These are phyloP conservation scores for Conger conger DNA, from an alignment of 2,113 vertebrate species.

Conservation along the genomic window DNA sequence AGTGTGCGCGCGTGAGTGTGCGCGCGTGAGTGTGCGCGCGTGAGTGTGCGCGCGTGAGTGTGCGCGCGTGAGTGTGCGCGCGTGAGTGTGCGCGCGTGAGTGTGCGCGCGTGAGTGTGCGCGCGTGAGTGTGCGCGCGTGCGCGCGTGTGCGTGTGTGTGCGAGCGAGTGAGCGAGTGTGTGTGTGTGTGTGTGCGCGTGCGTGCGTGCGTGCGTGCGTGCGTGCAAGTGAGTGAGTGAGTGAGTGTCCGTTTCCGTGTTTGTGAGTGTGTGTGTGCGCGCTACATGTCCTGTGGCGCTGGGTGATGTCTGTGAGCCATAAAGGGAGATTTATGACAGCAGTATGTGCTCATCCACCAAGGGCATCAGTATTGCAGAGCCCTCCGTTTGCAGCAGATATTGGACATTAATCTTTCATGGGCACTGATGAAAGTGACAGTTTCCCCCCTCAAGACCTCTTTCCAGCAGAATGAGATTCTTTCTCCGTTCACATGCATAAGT, in stretches of 20 bases:
- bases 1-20: no score
- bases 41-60: no score
- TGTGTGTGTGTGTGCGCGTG: no score
- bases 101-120: no score
- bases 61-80: no score
- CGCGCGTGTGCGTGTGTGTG: no score
- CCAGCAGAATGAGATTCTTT: background rate
- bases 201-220: no score
- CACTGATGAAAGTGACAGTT: background rate
- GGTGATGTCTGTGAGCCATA: conserved; percentile 39
- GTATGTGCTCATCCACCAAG: conserved; percentile 38
- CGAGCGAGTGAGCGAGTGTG: no score
- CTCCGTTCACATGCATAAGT: background rate
- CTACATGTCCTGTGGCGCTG: conserved; percentile 27
- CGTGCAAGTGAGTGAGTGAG: background rate
- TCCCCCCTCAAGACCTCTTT: background rate
- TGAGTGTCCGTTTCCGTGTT: background rate
- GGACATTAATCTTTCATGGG: background rate
- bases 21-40: no score
- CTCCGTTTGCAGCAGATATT: background rate
- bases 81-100: no score
- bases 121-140: no score
- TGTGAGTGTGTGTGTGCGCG: background rate
- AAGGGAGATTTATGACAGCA: conserved; percentile 55
- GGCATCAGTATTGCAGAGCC: background rate